Conservation (phyloP, 2,888 invertebrate genomes). For the Tenthredo amoena region DNA sequence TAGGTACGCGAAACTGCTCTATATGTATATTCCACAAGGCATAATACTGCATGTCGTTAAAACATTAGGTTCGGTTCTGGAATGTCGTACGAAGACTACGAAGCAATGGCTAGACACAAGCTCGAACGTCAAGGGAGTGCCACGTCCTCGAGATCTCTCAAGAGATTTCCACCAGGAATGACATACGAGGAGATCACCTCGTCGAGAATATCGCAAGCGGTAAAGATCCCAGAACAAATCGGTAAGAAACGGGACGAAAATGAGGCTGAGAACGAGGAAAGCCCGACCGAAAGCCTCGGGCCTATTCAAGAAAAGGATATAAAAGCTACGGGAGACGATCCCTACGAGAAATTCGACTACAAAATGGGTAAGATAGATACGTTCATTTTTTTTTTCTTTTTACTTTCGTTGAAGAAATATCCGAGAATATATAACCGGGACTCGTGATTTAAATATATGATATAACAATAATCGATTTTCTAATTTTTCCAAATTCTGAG, state of each 20-base stretch:
- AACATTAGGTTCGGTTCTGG: conserved; percentile 71
- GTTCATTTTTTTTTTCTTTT: neutral
- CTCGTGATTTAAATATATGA: neutral
- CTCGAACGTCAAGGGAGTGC: conserved; percentile 72
- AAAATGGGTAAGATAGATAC: conserved; percentile 72
- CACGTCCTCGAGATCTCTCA: conserved; percentile 66
- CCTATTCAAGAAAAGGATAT: conserved; percentile 74
- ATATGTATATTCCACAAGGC: neutral
- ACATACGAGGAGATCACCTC: conserved; percentile 76
- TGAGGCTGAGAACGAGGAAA: conserved; percentile 70
- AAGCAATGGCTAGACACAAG: conserved; percentile 76
- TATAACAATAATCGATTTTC: neutral
- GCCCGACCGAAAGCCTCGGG: conserved; percentile 72
- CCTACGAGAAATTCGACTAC: conserved; percentile 78
- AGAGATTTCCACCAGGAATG: conserved; percentile 75
- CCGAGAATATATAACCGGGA: neutral
- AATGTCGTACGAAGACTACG: conserved; percentile 76
- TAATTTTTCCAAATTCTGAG: neutral
- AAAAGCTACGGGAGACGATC: conserved; percentile 77
- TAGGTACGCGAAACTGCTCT: conserved; percentile 62
- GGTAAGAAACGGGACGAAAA: conserved; percentile 60
- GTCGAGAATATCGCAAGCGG: conserved; percentile 67
- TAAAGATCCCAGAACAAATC: conserved; percentile 39
- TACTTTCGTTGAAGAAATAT: neutral
- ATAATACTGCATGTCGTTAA: neutral